Evolutionary conservation across 1,140 invertebrate genomes (phyloP), one percentile per base, ranked within the genome.

Genomic region (Eubasilissa regina): DNA sequence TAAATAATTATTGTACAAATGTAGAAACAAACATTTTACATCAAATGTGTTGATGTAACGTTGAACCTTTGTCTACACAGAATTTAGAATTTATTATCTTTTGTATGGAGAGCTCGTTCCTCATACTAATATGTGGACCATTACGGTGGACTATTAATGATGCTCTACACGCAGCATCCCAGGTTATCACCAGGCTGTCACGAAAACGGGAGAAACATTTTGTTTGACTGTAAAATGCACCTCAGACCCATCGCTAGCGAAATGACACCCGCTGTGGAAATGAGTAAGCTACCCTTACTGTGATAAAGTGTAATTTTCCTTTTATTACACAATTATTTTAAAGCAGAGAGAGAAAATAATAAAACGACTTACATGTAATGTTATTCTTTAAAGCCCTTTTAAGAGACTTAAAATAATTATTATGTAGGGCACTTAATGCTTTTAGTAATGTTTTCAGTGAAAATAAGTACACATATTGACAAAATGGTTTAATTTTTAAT

Each of bases 151-250:
- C 53, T 56, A 56, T 56, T 56, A 56, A 56, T 56, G 53, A 56
- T 8, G 53, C 53, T 8, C 53, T 8, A 19, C n/a, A 53, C n/a
- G 53, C 53, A 56, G 53, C 25, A 3, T 35, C n/a, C 11, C 53
- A 56, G 53, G 53, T 56, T 56, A 56, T 56, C 53, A 56, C 53
- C 53, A 17, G 53, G 53, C 53, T 11, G 53, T 56, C 53, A 19
- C 53, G 11, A 35, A 35, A 35, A 6, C 25, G 60, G 19, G 25
- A 35, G 60, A 64, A 6, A 43, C 25, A 35, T 64, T 64, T 64
- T 25, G 25, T 25, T 15, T 12, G 60, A 21, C 60, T 12, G 60
- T 64, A 64, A 64, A 64, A 64, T 64, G 60, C 60, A 64, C 60
- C 60, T 13, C 35, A 64, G 35, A 43, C 60, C 35, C 25, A 43